Evolutionary conservation across 2,888 invertebrate species (phyloP).

Genomic region (Trisateles emortualis): DNA sequence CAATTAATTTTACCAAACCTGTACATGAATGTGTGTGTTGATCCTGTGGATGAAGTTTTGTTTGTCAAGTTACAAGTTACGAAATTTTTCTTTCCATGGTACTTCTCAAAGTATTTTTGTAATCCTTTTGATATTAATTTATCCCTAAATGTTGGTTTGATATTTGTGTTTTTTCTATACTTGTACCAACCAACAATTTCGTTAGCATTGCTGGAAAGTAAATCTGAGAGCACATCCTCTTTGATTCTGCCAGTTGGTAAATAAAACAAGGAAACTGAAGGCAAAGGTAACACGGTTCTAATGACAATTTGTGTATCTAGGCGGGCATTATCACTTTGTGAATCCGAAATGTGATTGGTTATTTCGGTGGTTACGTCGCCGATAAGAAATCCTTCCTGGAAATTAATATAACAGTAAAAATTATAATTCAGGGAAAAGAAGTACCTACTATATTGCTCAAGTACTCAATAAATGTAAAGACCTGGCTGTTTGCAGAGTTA

Average conservation of each 20-base stretch:
- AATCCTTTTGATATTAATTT: constrained; percentile 88
- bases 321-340: constrained; percentile 88
- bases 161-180: constrained; percentile 84
- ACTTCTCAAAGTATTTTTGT: constrained; percentile 84
- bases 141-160: constrained; percentile 88
- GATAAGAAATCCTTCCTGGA: constrained; percentile 88
- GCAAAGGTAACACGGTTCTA: constrained; percentile 87
- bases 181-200: constrained; percentile 90
- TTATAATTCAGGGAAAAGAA: background rate
- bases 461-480: constrained; percentile 28
- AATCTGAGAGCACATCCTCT: constrained; percentile 80
- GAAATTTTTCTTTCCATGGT: constrained; percentile 87
- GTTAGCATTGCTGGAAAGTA: constrained; percentile 82
- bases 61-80: constrained; percentile 88
- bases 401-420: constrained; percentile 26
- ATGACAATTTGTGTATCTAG: constrained; percentile 88
- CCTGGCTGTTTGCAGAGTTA: constrained; percentile 88
- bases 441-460: constrained; percentile 10
- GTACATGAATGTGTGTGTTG: constrained; percentile 88
- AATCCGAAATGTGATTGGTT: constrained; percentile 90
- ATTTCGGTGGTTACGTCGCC: constrained; percentile 89
- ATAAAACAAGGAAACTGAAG: constrained; percentile 86
- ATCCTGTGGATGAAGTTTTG: constrained; percentile 78
- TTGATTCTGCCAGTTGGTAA: constrained; percentile 86
- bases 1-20: constrained; percentile 87